Percentiles rank a stretch among this genome's conserved stretches.
These are phyloP conservation scores for Cranoglanis bouderius DNA, from an alignment of 2,113 vertebrate genomes.

Conservation along the genomic window DNA sequence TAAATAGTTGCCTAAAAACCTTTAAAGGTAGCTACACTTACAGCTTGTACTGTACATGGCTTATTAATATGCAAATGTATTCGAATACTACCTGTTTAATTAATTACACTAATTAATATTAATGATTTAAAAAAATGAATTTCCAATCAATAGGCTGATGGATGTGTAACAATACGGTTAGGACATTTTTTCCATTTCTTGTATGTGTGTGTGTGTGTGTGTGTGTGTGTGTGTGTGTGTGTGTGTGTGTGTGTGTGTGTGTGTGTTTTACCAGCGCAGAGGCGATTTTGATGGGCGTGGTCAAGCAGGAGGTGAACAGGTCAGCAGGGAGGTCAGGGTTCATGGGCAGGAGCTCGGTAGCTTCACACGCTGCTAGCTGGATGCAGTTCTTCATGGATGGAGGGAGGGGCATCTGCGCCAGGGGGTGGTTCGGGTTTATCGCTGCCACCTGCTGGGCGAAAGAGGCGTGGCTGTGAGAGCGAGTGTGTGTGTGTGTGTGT, in stretches of 20 bases:
- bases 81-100: neutral
- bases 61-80: neutral
- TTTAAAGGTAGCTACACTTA: too few relatives aligned
- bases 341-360: slow-evolving; percentile 94
- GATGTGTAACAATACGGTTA: neutral
- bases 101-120: neutral
- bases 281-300: slow-evolving; percentile 97
- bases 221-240: neutral
- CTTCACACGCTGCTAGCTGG: slow-evolving; percentile 95
- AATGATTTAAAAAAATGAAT: neutral
- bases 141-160: neutral
- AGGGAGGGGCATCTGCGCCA: slow-evolving; percentile 95
- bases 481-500: neutral
- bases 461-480: neutral
- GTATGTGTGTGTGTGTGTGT: neutral
- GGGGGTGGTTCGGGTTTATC: slow-evolving; percentile 95
- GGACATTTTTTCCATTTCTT: neutral
- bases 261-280: slow-evolving; percentile 86
- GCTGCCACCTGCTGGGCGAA: slow-evolving; percentile 85
- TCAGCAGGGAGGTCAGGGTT: slow-evolving; percentile 95
- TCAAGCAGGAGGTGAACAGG: slow-evolving; percentile 98
- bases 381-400: slow-evolving; percentile 99
- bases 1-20: too few relatives aligned
- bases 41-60: too few relatives aligned
- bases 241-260: neutral